Conservation (phyloP, 2,888 invertebrate species). For the Lasius fuliginosus region DNA sequence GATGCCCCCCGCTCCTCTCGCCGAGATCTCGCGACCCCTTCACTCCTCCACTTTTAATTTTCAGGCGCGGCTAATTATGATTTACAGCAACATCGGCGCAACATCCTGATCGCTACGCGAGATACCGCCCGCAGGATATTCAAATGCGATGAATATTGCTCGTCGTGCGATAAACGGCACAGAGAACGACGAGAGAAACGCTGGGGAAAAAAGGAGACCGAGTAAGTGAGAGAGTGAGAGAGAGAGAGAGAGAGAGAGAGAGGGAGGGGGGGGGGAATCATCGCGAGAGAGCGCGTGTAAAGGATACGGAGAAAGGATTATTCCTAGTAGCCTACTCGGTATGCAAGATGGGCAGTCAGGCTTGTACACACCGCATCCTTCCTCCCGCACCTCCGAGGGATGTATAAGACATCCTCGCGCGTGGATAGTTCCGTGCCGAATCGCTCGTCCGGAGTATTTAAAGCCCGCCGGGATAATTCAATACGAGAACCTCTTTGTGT, state of each 20-base stretch:
- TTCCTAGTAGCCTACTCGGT: slow-evolving; percentile 80
- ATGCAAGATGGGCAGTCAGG: slow-evolving; percentile 77
- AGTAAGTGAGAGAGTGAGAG: slow-evolving; percentile 56
- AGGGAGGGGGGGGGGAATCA: slow-evolving; percentile 52
- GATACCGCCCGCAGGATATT: slow-evolving; percentile 83
- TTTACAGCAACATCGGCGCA: slow-evolving; percentile 83
- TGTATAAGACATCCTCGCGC: slow-evolving; percentile 67
- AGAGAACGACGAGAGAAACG: slow-evolving; percentile 70
- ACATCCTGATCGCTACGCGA: slow-evolving; percentile 84
- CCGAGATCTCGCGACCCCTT: slow-evolving; percentile 6
- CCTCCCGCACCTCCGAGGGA: slow-evolving; percentile 59
- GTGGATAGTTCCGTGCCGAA: slow-evolving; percentile 63
- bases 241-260: slow-evolving; percentile 59
- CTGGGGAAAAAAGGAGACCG: slow-evolving; percentile 43
- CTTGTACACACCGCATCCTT: slow-evolving; percentile 74
- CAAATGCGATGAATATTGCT: slow-evolving; percentile 84
- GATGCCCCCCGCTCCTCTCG: slow-evolving; percentile 15
- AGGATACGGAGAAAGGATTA: slow-evolving; percentile 77
- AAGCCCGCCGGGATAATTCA: slow-evolving; percentile 52
- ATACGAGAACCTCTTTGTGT: slow-evolving; percentile 40
- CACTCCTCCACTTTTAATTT: slow-evolving; percentile 79
- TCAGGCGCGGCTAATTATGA: slow-evolving; percentile 83
- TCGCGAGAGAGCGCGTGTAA: slow-evolving; percentile 65
- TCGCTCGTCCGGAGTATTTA: slow-evolving; percentile 48
- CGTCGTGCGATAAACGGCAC: slow-evolving; percentile 79